Evolutionary conservation across 2,888 invertebrate genomes (phyloP), one percentile per base, ranked within the genome.

Genomic region (Neocrepidodera transversa): DNA sequence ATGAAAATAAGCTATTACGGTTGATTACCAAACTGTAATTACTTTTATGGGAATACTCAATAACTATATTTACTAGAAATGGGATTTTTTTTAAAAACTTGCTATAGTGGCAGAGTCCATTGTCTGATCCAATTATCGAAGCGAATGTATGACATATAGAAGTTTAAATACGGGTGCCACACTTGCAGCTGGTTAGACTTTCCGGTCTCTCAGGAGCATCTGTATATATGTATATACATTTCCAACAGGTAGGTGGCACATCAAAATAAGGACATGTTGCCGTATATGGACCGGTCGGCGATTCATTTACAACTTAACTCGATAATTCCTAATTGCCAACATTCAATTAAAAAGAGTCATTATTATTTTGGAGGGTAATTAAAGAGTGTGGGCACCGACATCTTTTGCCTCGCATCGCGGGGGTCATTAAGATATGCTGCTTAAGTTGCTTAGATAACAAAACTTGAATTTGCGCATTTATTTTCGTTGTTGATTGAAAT

Each of bases 301-400:
- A 51, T 38, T 51, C 38, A 51, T 51, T 51, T 40, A 40, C 51
- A 38, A 17, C 51, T 51, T 50, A 50, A 50, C 50, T 50, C 50
- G 50, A 50, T 50, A 51, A 51, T 40, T 16, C 40, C 38, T 51
- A 51, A 51, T 51, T 51, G 51, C 51, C 40, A 51, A 51, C 51
- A 51, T 51, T 51, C 51, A 51, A 51, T 51, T 51, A 51, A 40
- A 51, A 51, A 50, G 36, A 50, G 50, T 42, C 52, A 42, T 42
- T 28, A 42, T 28, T 52, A 28, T 45, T 45, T 45, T 52, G 17
- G 42, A 17, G 28, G 42, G 40, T 52, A 52, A 52, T 52, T 52
- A 52, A 8, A 42, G 52, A 30, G 52, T 52, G 52, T 36, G 52
- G 52, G 52, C 40, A 40, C 28, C 51, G 51, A 51, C 40, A 51